Percentiles rank a stretch among this genome's conserved stretches.
Conservation (phyloP, 2,888 invertebrate genomes). For the Stenotaenia linearis region DNA sequence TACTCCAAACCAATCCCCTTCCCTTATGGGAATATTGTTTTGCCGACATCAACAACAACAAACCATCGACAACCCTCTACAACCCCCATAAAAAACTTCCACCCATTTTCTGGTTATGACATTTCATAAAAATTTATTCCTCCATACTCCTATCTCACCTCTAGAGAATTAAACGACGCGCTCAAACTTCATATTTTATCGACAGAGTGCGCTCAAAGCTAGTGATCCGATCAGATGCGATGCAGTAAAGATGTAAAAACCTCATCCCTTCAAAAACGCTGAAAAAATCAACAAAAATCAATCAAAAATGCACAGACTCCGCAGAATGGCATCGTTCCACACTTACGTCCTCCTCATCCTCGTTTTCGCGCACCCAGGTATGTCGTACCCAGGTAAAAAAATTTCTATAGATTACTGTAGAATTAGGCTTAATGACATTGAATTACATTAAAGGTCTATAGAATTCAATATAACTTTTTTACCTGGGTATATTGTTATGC, state of each 20-base stretch:
- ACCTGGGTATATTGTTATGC: too few species aligned
- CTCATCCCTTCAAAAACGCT: not conserved
- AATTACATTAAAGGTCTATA: too few species aligned
- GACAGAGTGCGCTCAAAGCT: not conserved
- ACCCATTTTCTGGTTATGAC: not conserved
- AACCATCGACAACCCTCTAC: not conserved
- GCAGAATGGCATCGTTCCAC: not conserved
- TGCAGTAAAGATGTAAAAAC: not conserved
- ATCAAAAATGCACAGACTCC: not conserved
- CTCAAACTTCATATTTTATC: not conserved
- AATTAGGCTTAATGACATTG: too few species aligned
- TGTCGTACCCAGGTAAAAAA: not conserved
- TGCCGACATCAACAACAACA: too few species aligned
- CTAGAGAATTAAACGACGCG: not conserved
- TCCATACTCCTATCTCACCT: not conserved
- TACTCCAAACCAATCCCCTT: too few species aligned
- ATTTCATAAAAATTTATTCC: not conserved
- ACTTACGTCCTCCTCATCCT: not conserved
- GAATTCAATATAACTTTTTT: too few species aligned
- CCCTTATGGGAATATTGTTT: too few species aligned
- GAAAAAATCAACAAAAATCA: not conserved
- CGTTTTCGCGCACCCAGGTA: not conserved
- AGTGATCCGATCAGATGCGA: not conserved
- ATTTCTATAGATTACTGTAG: too few species aligned
- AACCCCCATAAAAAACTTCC: not conserved